Base-by-base conservation (phyloP, 2,113 vertebrate genomes). In the Pycnonotus jocosus region DNA sequence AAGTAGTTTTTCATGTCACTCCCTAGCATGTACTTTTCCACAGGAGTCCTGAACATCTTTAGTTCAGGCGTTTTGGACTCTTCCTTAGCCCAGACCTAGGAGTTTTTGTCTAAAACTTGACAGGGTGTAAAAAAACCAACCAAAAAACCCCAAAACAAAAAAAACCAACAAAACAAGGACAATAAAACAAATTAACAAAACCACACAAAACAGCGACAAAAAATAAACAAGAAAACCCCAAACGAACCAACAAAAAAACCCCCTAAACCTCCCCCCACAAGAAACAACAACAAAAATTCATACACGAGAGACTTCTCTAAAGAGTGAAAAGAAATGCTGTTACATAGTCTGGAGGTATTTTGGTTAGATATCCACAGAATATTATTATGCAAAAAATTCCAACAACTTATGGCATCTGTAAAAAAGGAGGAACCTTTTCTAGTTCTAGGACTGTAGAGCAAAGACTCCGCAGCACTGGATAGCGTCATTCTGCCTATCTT, bases 1-100 rank as follows among this genome's bases (percentile, higher is more conserved):
- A 70, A 76, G 56, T n/a, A 79, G 45, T 42, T 85, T 88, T 91
- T 33, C n/a, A 48, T 9, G 11, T 93, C 66, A 85, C 33, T 81
- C 48, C 23, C 44, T 87, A 86, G 7, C 2, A 12, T 25, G 40
- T 51, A 30, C 42, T 86, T 74, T 81, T 79, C 53, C 9, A 11
- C 2, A 3, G 62, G 40, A 72, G 44, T 65, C 47, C 64, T 62
- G 54, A 90, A 66, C 27, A 91, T 35, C 84, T 91, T 57, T 28
- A 88, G 35, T 44, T 37, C 15, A 8, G 31, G 19, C 68, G 33
- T 38, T 88, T 91, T 71, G 23, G 27, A 80, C 33, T 92, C 58
- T 38, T 90, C 61, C 42, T 88, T 53, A 80, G 68, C 68, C 57
- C 15, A 79, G 6, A 12, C 5, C 42, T 88, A 38, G 56, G 17